Evolutionary conservation across 2,888 invertebrate genomes (phyloP), one percentile per base, ranked within the genome.

Genomic region (Romanomermis culicivorax): DNA sequence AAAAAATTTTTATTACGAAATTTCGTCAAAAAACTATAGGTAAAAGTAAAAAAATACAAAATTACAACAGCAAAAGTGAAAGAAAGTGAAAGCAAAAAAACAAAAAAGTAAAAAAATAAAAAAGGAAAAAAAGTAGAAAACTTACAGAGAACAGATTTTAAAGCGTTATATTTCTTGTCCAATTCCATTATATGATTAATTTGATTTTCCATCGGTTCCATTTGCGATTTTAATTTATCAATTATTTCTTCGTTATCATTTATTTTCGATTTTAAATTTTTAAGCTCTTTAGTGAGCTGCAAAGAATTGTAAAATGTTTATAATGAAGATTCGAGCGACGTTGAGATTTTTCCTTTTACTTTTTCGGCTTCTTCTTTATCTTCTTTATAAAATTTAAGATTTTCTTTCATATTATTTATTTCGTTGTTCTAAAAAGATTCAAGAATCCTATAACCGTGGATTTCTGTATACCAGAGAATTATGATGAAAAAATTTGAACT

Each of bases 241-340:
- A 78, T 73, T 55, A 69, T 68, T 25, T 76, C 74, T 30, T 76
- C 70, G 7, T 78, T 72, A 53, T 76, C 75, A 2, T 71, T 68
- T 50, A 80, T 72, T 42, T 65, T 61, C 1, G 63, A 59, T n/a
- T n/a, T n/a, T n/a, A n/a, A n/a, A n/a, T n/a, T n/a, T n/a, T n/a
- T n/a, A n/a, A n/a, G n/a, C n/a, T n/a, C n/a, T n/a, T n/a, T n/a
- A n/a, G n/a, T n/a, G n/a, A n/a, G n/a, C n/a, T n/a, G n/a, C n/a
- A n/a, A n/a, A n/a, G n/a, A n/a, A n/a, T n/a, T n/a, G n/a, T n/a
- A n/a, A n/a, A n/a, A n/a, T n/a, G n/a, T n/a, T n/a, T n/a, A n/a
- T n/a, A n/a, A n/a, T n/a, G n/a, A n/a, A n/a, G n/a, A n/a, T n/a
- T n/a, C n/a, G n/a, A n/a, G n/a, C n/a, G n/a, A n/a, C n/a, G n/a